These are phyloP conservation scores for Cathartes aura DNA, from an alignment of 2,113 vertebrate species.

Conservation along the genomic window DNA sequence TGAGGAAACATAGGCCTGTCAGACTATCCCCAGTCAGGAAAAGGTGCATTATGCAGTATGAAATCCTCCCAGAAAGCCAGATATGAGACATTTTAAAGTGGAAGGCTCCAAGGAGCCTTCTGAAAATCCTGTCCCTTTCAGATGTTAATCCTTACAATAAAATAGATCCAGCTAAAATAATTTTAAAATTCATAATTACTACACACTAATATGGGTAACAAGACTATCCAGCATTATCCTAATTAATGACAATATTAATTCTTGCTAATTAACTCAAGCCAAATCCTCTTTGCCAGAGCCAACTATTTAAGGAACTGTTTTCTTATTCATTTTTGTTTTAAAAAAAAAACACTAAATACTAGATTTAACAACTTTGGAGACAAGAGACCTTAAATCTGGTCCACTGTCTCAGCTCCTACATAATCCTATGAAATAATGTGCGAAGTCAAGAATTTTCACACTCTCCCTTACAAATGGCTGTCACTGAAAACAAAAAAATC, in stretches of 20 bases:
- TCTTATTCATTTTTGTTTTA: background rate
- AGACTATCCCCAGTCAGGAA: background rate
- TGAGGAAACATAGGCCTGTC: background rate
- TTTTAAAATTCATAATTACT: background rate
- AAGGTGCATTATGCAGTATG: background rate
- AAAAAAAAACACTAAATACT: background rate
- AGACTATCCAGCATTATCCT: background rate
- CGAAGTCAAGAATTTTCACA: slow-evolving; percentile 36
- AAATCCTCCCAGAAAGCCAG: background rate
- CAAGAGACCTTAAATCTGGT: background rate
- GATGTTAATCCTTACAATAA: background rate
- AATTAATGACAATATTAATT: slow-evolving; percentile 18
- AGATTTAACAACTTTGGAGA: background rate
- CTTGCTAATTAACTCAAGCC: background rate
- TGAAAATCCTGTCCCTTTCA: background rate
- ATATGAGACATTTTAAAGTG: background rate
- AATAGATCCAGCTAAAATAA: background rate
- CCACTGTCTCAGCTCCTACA: background rate
- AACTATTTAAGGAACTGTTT: background rate
- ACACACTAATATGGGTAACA: background rate
- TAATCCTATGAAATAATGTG: background rate
- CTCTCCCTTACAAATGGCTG: slow-evolving; percentile 28
- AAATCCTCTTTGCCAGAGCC: slow-evolving; percentile 2
- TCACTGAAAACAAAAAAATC: slow-evolving; percentile 25
- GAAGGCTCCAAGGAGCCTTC: background rate